Evolutionary conservation across 2,797 vertebrate genomes (phyloP).

Genomic region (Pempheris klunzingeri): DNA sequence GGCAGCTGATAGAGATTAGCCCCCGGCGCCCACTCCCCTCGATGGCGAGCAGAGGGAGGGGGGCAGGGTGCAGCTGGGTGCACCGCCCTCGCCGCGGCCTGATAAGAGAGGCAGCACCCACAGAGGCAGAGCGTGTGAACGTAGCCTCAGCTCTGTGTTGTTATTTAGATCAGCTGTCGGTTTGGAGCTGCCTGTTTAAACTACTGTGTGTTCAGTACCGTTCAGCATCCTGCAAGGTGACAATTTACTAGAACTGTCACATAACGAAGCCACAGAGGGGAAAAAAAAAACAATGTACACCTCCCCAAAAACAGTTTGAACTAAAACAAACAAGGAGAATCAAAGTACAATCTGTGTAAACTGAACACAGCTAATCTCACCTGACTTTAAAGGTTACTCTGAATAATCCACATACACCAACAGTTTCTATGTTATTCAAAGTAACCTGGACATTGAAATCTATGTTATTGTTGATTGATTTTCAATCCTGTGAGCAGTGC

Average conservation of each 20-base stretch:
- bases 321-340: too few species aligned
- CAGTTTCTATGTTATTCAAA: too few species aligned
- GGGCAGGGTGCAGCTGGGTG: constrained; percentile 44
- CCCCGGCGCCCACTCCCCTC: constrained; percentile 25
- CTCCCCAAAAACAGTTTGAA: neutral
- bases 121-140: neutral
- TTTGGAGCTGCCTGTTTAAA: neutral
- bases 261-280: too few species aligned
- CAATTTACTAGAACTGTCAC: neutral
- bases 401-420: neutral
- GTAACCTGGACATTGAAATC: too few species aligned
- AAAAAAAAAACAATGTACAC: too few species aligned
- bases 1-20: constrained; percentile 59
- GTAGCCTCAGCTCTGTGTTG: neutral
- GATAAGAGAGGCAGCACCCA: constrained; percentile 58
- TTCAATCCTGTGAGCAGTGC: too few species aligned
- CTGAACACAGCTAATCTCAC: too few species aligned
- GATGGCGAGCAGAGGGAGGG: neutral
- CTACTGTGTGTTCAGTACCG: too few species aligned
- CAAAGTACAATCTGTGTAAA: neutral
- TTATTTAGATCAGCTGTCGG: neutral
- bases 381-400: too few species aligned
- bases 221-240: neutral
- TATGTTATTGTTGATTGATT: too few species aligned
- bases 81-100: constrained; percentile 38